Conservation (phyloP, 2,888 invertebrate species). For the Drosophila mayaguana region DNA sequence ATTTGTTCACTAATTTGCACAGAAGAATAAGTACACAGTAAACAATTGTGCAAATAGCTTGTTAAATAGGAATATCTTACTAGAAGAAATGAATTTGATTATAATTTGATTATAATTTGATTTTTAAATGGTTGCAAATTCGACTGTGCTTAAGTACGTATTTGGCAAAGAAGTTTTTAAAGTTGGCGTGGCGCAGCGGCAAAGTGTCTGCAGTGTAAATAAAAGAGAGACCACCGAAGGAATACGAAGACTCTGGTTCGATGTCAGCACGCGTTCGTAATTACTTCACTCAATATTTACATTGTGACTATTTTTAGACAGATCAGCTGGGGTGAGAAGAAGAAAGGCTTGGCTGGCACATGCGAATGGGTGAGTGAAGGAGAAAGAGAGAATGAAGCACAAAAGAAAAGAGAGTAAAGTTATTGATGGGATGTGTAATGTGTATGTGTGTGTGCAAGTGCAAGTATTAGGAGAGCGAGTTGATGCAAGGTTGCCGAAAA, state of each 20-base stretch:
- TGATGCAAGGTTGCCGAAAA: too few species aligned
- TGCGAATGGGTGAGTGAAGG: background rate
- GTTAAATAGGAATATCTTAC: background rate
- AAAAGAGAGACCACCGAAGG: background rate
- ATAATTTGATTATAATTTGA: background rate
- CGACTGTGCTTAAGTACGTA: background rate
- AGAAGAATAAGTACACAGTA: background rate
- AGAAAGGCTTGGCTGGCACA: background rate
- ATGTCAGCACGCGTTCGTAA: background rate
- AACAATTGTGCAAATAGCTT: background rate
- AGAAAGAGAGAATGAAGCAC: background rate
- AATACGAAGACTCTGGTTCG: background rate
- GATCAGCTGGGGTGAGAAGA: background rate
- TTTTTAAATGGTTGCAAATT: background rate
- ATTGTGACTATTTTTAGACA: background rate
- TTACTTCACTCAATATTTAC: background rate
- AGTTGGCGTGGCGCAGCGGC: background rate
- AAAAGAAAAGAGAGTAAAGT: background rate
- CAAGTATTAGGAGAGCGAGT: too few species aligned
- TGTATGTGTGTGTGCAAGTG: too few species aligned
- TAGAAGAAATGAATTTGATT: background rate
- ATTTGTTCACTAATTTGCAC: conserved; percentile 45
- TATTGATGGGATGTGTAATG: too few species aligned
- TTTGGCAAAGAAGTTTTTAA: background rate
- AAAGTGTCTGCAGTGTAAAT: background rate